These are phyloP conservation scores for Hucho hucho DNA, from an alignment of 2,113 vertebrate genomes.

Conservation along the genomic window DNA sequence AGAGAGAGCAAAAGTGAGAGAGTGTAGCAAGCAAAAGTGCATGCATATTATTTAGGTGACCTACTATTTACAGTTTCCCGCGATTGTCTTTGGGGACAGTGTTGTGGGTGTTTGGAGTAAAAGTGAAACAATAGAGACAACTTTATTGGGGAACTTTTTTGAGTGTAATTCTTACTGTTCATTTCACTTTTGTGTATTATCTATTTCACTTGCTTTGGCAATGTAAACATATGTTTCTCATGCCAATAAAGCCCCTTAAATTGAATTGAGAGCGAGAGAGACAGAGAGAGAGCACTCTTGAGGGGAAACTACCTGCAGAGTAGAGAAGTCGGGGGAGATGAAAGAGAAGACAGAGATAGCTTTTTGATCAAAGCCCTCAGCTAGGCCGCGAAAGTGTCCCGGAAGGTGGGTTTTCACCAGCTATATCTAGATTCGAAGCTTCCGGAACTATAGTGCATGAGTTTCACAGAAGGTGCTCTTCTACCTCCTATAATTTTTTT, in stretches of 20 bases:
- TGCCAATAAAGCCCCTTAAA: no score
- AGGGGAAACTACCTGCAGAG: conserved; percentile 66
- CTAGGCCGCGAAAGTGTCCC: conserved; percentile 50
- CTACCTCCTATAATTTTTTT: not conserved
- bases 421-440: not conserved
- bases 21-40: not conserved
- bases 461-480: not conserved
- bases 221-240: no score
- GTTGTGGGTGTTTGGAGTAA: not conserved
- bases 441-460: not conserved
- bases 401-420: conserved; percentile 36
- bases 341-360: conserved; percentile 56
- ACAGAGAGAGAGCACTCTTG: conserved; percentile 4
- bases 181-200: no score
- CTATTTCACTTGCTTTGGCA: no score
- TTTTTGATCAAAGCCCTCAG: conserved; percentile 50
- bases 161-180: no score
- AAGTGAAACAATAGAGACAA: not conserved
- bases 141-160: no score
- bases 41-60: conserved; percentile 19
- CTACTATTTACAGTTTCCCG: conserved; percentile 14
- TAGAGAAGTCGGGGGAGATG: conserved; percentile 53
- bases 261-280: not conserved
- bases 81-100: conserved; percentile 37
- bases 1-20: not conserved